Conservation (phyloP, 2,888 invertebrate genomes). For the Blera fallax region DNA sequence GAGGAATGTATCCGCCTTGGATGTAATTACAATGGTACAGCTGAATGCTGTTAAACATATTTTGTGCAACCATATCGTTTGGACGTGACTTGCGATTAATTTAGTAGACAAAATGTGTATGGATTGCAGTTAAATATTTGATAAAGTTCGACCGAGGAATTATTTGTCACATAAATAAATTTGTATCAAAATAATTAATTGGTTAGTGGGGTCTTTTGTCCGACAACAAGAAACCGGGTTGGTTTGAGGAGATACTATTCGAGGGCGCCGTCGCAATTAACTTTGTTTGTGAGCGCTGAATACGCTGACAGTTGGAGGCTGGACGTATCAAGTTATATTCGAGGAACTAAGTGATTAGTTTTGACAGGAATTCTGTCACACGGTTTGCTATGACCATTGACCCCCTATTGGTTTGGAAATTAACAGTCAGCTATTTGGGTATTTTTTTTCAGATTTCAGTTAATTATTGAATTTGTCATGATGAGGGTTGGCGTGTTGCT, state of each 20-base stretch:
- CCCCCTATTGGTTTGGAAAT: not conserved
- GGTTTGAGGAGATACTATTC: not conserved
- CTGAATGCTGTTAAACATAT: not conserved
- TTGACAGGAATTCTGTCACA: not conserved
- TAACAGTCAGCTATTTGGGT: not conserved
- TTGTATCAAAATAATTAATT: conserved; percentile 47
- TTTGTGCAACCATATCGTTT: not conserved
- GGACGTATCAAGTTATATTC: not conserved
- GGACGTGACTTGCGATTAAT: conserved; percentile 63
- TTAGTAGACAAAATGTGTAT: conserved; percentile 44
- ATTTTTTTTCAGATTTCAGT: not conserved
- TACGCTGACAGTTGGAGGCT: conserved; percentile 14
- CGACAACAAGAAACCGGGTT: conserved; percentile 10
- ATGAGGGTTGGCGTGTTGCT: not conserved
- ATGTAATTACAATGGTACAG: conserved; percentile 61
- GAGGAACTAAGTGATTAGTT: not conserved
- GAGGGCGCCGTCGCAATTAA: not conserved
- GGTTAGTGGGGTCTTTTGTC: conserved; percentile 47
- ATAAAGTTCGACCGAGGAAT: conserved; percentile 35
- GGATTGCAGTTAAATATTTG: conserved; percentile 45
- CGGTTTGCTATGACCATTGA: not conserved
- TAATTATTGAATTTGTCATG: not conserved
- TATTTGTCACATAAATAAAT: conserved; percentile 66
- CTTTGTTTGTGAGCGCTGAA: not conserved
- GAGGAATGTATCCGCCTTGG: conserved; percentile 60